Conservation (phyloP, 2,797 vertebrate genomes). For the Coendou prehensilis region DNA sequence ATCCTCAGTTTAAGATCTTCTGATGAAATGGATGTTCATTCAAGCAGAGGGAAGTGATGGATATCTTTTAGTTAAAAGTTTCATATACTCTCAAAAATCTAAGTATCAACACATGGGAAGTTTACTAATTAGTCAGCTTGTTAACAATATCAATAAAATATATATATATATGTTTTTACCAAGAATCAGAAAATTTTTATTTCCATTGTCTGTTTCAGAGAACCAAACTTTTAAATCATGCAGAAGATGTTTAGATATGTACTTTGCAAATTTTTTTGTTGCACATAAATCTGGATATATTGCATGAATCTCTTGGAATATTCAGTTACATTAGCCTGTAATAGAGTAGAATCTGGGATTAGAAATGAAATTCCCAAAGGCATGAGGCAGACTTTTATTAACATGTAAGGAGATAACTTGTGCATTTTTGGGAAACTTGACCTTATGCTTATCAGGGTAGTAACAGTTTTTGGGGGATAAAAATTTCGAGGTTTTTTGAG, state of each 20-base stretch:
- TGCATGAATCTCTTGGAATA: not conserved
- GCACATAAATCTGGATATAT: not conserved
- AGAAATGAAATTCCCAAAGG: not conserved
- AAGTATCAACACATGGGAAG: not conserved
- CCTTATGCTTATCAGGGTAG: not conserved
- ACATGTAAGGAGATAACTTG: not conserved
- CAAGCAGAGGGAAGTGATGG: not conserved
- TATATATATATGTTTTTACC: not conserved
- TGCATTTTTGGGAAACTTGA: not conserved
- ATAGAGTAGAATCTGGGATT: not conserved
- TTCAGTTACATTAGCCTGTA: not conserved
- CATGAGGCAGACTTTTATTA: not conserved
- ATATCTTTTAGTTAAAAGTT: slow-evolving; percentile 20
- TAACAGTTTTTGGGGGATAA: not conserved
- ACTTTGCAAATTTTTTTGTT: not conserved
- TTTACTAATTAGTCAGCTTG: slow-evolving; percentile 18
- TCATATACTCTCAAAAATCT: not conserved
- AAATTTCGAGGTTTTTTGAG: not conserved
- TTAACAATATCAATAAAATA: not conserved
- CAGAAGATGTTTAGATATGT: not conserved
- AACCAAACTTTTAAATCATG: not conserved
- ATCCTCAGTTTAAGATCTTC: not conserved
- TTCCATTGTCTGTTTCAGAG: not conserved
- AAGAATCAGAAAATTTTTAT: not conserved
- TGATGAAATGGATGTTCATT: not conserved